Conservation (phyloP, 2,797 vertebrate genomes). For the Sebastes glaucus region DNA sequence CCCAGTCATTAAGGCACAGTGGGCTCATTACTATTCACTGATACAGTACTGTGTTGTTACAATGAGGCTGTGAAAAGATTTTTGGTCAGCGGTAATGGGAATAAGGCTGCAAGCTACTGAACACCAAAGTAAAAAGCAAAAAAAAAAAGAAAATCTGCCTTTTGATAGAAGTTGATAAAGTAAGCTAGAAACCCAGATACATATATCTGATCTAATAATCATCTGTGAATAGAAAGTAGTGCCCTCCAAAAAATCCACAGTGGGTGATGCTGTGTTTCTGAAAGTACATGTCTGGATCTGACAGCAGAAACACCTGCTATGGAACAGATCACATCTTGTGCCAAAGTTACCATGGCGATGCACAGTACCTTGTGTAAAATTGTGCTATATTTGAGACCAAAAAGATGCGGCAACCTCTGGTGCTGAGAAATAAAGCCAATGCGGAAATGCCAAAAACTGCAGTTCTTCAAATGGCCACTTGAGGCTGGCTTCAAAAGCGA, state of each 20-base stretch:
- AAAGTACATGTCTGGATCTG: conserved; percentile 9
- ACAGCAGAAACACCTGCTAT: not conserved
- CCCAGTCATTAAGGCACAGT: conserved; percentile 24
- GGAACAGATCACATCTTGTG: not conserved
- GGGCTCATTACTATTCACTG: conserved; percentile 40
- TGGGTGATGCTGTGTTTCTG: not conserved
- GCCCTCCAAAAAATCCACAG: not conserved
- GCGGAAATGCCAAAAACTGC: too few species aligned
- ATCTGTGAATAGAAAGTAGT: not conserved
- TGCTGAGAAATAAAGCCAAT: too few species aligned
- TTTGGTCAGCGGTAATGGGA: not conserved
- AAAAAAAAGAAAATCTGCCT: not conserved
- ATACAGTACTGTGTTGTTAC: conserved; percentile 27
- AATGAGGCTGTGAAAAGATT: conserved; percentile 26
- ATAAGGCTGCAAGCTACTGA: not conserved
- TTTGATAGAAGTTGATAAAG: not conserved
- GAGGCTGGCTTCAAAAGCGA: too few species aligned
- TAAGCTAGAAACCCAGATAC: not conserved
- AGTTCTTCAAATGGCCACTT: too few species aligned
- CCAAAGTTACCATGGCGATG: not conserved
- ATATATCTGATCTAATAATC: not conserved
- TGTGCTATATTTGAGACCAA: not conserved
- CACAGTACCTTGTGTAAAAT: not conserved
- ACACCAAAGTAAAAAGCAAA: not conserved
- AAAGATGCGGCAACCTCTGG: not conserved